Evolutionary conservation across 2,113 vertebrate species (phyloP).

Genomic region (Ochotona curzoniae): DNA sequence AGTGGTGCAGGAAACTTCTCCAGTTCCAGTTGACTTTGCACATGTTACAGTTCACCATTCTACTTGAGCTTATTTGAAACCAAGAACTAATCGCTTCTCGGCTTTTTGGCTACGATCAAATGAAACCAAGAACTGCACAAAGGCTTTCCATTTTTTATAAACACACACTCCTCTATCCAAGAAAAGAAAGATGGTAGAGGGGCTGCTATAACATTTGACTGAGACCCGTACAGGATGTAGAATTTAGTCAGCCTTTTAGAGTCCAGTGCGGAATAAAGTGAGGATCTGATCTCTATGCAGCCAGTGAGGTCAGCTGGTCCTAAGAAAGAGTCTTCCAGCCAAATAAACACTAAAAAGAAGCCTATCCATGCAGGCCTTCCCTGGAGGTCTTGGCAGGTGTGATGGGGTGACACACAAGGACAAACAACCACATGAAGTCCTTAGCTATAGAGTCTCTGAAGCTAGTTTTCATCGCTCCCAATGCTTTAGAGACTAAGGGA

Average conservation of each 20-base stretch:
- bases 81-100: too few relatives aligned
- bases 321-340: neutral
- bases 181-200: neutral
- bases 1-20: neutral
- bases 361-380: neutral
- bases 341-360: neutral
- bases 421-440: neutral
- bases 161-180: constrained; percentile 2
- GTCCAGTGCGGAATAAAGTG: neutral
- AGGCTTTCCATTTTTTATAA: neutral
- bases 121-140: neutral
- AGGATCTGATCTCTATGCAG: neutral
- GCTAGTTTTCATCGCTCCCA: neutral
- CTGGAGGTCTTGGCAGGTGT: neutral
- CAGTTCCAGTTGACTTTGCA: neutral
- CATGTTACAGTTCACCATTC: neutral
- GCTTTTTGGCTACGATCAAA: too few relatives aligned
- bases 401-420: neutral
- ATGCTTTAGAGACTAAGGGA: neutral
- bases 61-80: neutral
- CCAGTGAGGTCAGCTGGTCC: neutral
- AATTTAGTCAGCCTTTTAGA: neutral
- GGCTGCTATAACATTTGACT: neutral
- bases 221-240: neutral
- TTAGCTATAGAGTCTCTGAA: neutral